Base-by-base conservation (phyloP, 2,113 vertebrate species). In the Bubo blakistoni region DNA sequence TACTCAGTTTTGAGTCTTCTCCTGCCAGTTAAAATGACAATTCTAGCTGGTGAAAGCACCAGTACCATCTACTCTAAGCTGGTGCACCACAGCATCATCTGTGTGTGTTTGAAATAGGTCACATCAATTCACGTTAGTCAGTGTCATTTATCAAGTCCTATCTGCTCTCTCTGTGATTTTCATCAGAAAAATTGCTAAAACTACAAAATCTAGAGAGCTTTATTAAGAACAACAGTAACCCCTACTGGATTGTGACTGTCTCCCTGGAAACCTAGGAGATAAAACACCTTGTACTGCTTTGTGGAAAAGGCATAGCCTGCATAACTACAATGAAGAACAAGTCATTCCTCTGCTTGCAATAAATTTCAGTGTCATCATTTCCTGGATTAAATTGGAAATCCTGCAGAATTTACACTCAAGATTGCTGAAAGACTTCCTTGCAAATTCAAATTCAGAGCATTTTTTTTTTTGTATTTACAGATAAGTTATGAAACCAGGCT, bases 191-290 rank as follows among this genome's bases (percentile, higher is more conserved):
- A 97, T 92, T 96, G 92, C 94, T 96, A 94, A 97, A 97, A 94
- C 96, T 96, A 98, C 97, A 97, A 97, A 98, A 98, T 98, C 94
- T 93, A 88, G 96, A 88, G 95, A 91, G 84, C 74, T 97, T 96
- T 97, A 88, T 96, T 98, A 95, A 93, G 97, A 91, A 95, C 96
- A 98, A 97, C 86, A 96, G 94, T 97, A 97, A 94, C 88, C 77
- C 96, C 94, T 98, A 94, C 97, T 97, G 97, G 96, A 98, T 97
- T 93, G 86, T 94, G 95, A 89, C 76, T 83, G 97, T 98, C 97
- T 98, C 98, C 98, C 96, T 98, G 98, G 98, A 98, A 99, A 99
- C 98, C 94, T 91, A 94, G 92, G 94, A 96, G 88, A 97, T 96
- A 97, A 96, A 97, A 94, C 94, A 97, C 97, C 97, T 97, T 76